Evolutionary conservation across 1,140 invertebrate species (phyloP).

Genomic region (Zophobas morio): DNA sequence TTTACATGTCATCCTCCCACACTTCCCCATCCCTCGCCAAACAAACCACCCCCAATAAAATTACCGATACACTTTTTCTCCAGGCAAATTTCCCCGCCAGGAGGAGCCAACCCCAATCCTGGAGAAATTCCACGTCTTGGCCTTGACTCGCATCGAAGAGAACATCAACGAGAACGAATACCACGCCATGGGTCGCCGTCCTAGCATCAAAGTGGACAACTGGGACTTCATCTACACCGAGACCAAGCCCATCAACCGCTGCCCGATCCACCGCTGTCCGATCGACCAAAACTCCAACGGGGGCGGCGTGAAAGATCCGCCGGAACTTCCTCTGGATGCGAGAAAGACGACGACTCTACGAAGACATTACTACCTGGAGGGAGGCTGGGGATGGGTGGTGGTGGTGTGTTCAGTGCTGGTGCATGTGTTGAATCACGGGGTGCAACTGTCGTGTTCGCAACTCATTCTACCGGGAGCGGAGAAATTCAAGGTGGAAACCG

Average conservation of each 20-base stretch:
- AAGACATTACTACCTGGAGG: conserved; percentile 84
- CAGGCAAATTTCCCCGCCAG: conserved; percentile 34
- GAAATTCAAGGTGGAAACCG: conserved; percentile 60
- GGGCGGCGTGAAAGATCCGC: conserved; percentile 43
- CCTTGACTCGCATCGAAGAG: conserved; percentile 61
- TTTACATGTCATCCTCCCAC: conserved; percentile 10
- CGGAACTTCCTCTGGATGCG: conserved; percentile 63
- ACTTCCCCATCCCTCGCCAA: not conserved
- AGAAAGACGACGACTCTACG: conserved; percentile 64
- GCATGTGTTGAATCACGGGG: conserved; percentile 77
- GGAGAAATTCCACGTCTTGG: conserved; percentile 63
- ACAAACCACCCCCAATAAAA: not conserved
- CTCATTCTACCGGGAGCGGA: conserved; percentile 56
- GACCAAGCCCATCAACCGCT: conserved; percentile 43
- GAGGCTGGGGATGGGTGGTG: conserved; percentile 87
- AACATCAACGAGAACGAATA: conserved; percentile 45
- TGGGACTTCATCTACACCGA: conserved; percentile 64
- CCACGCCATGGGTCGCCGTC: conserved; percentile 48
- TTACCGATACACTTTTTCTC: not conserved
- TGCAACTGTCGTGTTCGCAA: conserved; percentile 72
- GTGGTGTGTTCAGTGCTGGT: conserved; percentile 76
- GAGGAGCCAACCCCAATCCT: not conserved
- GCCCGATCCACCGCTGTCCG: conserved; percentile 50
- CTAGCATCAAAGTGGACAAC: conserved; percentile 62
- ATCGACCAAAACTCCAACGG: conserved; percentile 7